Percentiles rank a stretch among this genome's conserved stretches.
These are phyloP conservation scores for Colaptes auratus DNA, from an alignment of 2,113 vertebrate species.

Conservation along the genomic window DNA sequence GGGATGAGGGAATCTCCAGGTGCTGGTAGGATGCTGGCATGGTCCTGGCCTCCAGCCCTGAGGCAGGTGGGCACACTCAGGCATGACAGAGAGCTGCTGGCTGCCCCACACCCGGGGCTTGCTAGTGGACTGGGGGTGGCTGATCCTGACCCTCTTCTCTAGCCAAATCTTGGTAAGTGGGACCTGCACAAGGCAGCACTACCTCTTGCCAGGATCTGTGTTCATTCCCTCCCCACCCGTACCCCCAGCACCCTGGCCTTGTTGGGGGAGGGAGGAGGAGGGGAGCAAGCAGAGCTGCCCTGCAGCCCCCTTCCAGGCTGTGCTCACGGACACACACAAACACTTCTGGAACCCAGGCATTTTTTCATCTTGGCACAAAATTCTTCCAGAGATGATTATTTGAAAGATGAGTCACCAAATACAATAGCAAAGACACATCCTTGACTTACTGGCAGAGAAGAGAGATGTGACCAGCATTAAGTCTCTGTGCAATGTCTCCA, in stretches of 20 bases:
- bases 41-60: rapidly evolving
- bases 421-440: slow-evolving; percentile 70
- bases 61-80: not conserved
- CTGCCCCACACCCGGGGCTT: rapidly evolving
- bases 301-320: not conserved
- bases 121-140: not conserved
- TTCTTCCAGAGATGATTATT: slow-evolving; percentile 57
- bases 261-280: rapidly evolving
- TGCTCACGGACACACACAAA: not conserved
- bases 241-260: rapidly evolving
- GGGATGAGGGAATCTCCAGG: not conserved
- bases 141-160: not conserved
- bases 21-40: not conserved
- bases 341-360: not conserved
- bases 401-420: slow-evolving; percentile 70
- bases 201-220: not conserved
- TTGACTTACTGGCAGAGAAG: slow-evolving; percentile 60
- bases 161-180: rapidly evolving
- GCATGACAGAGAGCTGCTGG: not conserved
- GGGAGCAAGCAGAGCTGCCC: not conserved
- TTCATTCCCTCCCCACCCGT: rapidly evolving
- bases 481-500: slow-evolving; percentile 52
- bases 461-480: slow-evolving; percentile 70
- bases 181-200: rapidly evolving
- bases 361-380: slow-evolving; percentile 51